Conservation (phyloP, 2,888 invertebrate genomes). For the Lordiphosa andalusiaca region DNA sequence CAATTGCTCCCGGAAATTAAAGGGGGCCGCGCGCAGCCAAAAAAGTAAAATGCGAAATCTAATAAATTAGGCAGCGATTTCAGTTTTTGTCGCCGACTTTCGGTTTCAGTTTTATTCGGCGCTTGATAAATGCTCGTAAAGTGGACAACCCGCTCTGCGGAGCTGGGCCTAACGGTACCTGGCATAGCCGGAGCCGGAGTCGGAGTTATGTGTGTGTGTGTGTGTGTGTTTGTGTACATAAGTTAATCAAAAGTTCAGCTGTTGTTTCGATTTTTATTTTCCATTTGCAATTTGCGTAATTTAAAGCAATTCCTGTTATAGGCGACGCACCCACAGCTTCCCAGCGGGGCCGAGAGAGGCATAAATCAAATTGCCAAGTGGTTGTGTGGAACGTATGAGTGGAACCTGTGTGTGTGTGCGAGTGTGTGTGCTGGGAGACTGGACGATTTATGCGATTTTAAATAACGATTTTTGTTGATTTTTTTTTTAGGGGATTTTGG, state of each 20-base stretch:
- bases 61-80: conserved; percentile 40
- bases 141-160: conserved; percentile 47
- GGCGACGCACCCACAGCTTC: conserved; percentile 66
- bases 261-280: conserved; percentile 22
- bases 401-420: conserved; percentile 26
- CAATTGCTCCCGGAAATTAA: conserved; percentile 12
- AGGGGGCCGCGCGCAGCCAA: conserved; percentile 6
- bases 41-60: conserved; percentile 7
- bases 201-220: conserved; percentile 17
- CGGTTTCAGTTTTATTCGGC: conserved; percentile 32
- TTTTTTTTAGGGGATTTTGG: conserved; percentile 52
- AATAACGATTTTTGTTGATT: conserved; percentile 80
- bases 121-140: conserved; percentile 63
- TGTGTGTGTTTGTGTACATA: conserved; percentile 40
- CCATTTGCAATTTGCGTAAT: conserved; percentile 61
- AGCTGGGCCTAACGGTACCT: conserved; percentile 32
- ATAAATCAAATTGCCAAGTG: conserved; percentile 69
- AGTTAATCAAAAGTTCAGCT: conserved; percentile 72
- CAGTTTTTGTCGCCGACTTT: conserved; percentile 63
- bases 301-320: conserved; percentile 71
- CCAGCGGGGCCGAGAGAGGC: conserved; percentile 40
- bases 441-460: conserved; percentile 79
- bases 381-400: conserved; percentile 34
- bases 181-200: conserved; percentile 16
- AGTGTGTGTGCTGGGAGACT: conserved; percentile 16